Evolutionary conservation across 2,888 invertebrate genomes (phyloP).

Genomic region (Synanthedon andrenaeformis): DNA sequence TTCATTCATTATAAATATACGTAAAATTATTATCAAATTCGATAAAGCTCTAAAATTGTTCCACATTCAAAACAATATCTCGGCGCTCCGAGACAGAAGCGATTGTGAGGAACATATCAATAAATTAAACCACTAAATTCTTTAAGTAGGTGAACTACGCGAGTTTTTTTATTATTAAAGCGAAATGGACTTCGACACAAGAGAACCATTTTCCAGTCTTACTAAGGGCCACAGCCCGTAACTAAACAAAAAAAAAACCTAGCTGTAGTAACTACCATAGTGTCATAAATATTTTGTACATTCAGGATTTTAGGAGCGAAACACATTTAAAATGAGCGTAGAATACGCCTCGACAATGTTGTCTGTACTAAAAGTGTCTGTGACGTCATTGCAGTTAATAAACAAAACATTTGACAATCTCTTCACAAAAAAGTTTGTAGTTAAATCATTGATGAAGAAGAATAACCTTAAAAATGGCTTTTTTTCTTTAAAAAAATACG

Average conservation of each 20-base stretch:
- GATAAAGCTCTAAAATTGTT: conserved; percentile 70
- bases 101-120: background rate
- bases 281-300: conserved; percentile 49
- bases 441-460: too few species aligned
- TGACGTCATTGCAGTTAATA: too few species aligned
- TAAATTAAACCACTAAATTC: conserved; percentile 7
- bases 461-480: too few species aligned
- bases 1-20: conserved; percentile 52
- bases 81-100: conserved; percentile 23
- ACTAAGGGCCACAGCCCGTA: conserved; percentile 24
- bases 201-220: conserved; percentile 30
- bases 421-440: too few species aligned
- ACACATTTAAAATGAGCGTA: conserved; percentile 4
- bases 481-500: too few species aligned
- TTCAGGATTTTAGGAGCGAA: conserved; percentile 59
- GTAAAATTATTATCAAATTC: conserved; percentile 69
- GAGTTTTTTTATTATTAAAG: too few species aligned
- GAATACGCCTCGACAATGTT: too few species aligned
- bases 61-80: conserved; percentile 59
- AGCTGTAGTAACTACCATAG: conserved; percentile 38
- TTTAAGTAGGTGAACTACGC: too few species aligned
- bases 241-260: conserved; percentile 28
- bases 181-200: conserved; percentile 4
- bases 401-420: too few species aligned
- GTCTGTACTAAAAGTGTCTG: too few species aligned